Percentiles rank a stretch among this genome's conserved stretches.
These are phyloP conservation scores for Fundulus diaphanus DNA, from an alignment of 2,797 vertebrate genomes.

Conservation along the genomic window DNA sequence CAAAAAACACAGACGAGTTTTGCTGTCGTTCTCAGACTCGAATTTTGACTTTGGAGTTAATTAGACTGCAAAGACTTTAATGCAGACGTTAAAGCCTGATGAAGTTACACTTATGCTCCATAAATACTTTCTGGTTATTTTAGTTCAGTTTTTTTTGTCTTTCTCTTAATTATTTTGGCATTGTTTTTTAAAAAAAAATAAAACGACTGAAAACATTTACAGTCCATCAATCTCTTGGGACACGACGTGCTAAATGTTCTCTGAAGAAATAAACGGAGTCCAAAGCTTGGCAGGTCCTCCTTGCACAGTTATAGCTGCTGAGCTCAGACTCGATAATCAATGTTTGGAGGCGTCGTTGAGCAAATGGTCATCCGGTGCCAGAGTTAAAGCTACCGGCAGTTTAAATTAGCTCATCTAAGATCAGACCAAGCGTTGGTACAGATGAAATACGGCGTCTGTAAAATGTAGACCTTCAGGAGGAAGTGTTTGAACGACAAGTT, in stretches of 20 bases:
- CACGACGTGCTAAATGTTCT: conserved; percentile 1
- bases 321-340: conserved; percentile 29
- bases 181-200: not conserved
- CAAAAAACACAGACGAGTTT: too few relatives aligned
- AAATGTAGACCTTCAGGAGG: conserved; percentile 11
- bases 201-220: not conserved
- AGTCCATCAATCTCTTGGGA: not conserved
- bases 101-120: not conserved
- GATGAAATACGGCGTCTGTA: conserved; percentile 11
- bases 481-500: conserved; percentile 27
- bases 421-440: conserved; percentile 7
- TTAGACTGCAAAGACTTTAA: not conserved
- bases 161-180: not conserved
- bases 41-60: not conserved
- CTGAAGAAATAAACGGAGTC: conserved; percentile 3
- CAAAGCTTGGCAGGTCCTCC: conserved; percentile 5
- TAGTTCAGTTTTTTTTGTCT: not conserved
- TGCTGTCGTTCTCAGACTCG: too few relatives aligned
- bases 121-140: not conserved
- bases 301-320: conserved; percentile 6
- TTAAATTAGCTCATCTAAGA: conserved; percentile 11
- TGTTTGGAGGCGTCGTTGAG: conserved; percentile 12
- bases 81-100: not conserved
- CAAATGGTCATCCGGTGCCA: conserved; percentile 14
- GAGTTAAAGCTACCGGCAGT: conserved; percentile 19